These are phyloP conservation scores for Trissolcus brochymenae DNA, from an alignment of 2,888 invertebrate species.

Conservation along the genomic window DNA sequence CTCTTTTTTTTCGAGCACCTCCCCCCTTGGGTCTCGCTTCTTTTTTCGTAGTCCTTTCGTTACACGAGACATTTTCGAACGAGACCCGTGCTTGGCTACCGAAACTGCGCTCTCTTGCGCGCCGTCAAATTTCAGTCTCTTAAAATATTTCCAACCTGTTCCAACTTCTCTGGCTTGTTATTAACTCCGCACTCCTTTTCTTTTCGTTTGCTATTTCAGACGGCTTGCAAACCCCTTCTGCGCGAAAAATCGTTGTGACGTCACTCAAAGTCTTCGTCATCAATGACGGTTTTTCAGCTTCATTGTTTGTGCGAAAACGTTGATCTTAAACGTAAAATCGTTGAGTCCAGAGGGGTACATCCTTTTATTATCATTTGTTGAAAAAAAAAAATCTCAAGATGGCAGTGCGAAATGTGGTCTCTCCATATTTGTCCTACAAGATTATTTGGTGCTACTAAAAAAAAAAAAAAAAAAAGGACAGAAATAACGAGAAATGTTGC, in stretches of 20 bases:
- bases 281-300: neutral
- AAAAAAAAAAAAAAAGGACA: too few species aligned
- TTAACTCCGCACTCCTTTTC: conserved; percentile 19
- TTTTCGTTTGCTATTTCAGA: neutral
- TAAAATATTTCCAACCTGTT: conserved; percentile 38
- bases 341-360: too few species aligned
- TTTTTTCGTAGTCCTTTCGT: conserved; percentile 38
- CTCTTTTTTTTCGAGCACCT: conserved; percentile 13
- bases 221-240: neutral
- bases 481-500: too few species aligned
- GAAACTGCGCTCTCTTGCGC: conserved; percentile 34
- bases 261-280: neutral
- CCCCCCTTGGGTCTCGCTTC: conserved; percentile 12
- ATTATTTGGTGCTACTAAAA: too few species aligned
- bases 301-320: neutral
- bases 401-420: too few species aligned
- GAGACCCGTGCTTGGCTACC: conserved; percentile 48
- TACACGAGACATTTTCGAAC: conserved; percentile 55
- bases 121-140: conserved; percentile 34
- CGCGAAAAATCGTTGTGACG: neutral
- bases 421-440: too few species aligned
- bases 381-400: too few species aligned
- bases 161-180: conserved; percentile 18
- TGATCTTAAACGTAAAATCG: neutral
- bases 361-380: too few species aligned